Evolutionary conservation across 2,113 vertebrate genomes (phyloP).

Genomic region (Apaloderma vittatum): DNA sequence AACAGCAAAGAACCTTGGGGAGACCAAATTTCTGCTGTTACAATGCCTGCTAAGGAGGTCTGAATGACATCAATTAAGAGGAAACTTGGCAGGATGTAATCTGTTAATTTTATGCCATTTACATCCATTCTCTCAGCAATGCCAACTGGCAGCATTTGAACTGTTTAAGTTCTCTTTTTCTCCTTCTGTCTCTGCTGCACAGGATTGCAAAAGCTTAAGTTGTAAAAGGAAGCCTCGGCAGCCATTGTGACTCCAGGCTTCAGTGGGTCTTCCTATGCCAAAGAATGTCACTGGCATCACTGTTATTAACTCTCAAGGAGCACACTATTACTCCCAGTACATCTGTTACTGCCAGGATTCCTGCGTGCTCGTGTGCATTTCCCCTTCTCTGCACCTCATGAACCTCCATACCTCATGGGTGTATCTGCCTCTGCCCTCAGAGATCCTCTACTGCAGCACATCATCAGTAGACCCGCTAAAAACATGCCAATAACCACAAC

Average conservation of each 20-base stretch:
- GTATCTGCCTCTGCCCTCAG: not conserved
- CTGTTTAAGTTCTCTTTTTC: constrained; percentile 34
- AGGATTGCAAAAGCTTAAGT: constrained; percentile 4
- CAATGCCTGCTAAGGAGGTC: constrained; percentile 24
- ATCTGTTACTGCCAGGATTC: not conserved
- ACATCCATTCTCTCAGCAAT: constrained; percentile 30
- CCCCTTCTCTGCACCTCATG: not conserved
- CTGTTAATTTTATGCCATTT: constrained; percentile 67
- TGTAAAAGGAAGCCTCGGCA: not conserved
- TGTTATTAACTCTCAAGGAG: not conserved
- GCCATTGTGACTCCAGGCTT: not conserved
- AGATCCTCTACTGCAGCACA: not conserved
- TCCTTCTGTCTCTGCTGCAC: constrained; percentile 30
- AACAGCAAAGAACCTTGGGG: not conserved
- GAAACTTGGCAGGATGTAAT: constrained; percentile 51
- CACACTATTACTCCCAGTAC: not conserved
- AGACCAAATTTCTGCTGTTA: not conserved
- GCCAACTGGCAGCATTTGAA: constrained; percentile 60
- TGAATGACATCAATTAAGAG: constrained; percentile 52
- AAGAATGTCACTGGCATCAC: not conserved
- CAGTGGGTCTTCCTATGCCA: not conserved
- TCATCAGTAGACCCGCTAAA: not conserved
- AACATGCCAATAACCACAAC: not conserved
- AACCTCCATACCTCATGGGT: not conserved
- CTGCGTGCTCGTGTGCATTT: not conserved